Conservation (phyloP, 1,140 invertebrate genomes). For the Drosophila leontia region DNA sequence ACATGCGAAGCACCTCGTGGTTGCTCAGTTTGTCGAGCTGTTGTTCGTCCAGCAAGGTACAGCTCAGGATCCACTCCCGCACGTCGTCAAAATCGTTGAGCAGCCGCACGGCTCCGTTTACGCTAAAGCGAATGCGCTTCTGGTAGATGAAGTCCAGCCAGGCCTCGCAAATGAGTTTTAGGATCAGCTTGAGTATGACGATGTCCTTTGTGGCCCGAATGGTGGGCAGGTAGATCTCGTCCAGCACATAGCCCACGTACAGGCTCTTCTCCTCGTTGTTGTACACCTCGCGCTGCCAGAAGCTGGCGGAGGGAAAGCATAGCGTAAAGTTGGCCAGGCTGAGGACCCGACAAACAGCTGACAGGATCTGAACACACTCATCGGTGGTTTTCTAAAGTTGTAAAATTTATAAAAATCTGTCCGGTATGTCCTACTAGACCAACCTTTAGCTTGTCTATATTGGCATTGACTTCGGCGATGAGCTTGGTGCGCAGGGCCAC, state of each 20-base stretch:
- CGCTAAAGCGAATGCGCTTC: slow-evolving; percentile 90
- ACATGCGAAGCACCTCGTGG: slow-evolving; percentile 91
- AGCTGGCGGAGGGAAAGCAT: slow-evolving; percentile 89
- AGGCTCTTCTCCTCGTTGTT: slow-evolving; percentile 76
- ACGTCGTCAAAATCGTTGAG: slow-evolving; percentile 91
- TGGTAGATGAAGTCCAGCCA: slow-evolving; percentile 94
- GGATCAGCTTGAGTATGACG: slow-evolving; percentile 90
- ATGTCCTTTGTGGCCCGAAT: slow-evolving; percentile 90
- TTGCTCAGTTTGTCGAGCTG: slow-evolving; percentile 88
- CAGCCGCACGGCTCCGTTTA: slow-evolving; percentile 87
- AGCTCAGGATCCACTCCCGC: slow-evolving; percentile 88
- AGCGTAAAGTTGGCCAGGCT: slow-evolving; percentile 91
- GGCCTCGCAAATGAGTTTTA: slow-evolving; percentile 92
- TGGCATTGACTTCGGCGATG: slow-evolving; percentile 90
- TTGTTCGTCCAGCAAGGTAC: slow-evolving; percentile 86
- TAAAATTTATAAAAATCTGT: background rate
- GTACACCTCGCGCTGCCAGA: slow-evolving; percentile 86
- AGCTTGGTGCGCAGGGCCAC: slow-evolving; percentile 91
- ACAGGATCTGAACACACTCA: slow-evolving; percentile 89
- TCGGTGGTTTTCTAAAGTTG: slow-evolving; percentile 87
- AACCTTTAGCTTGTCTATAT: slow-evolving; percentile 90
- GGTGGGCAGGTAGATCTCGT: slow-evolving; percentile 90
- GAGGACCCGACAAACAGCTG: slow-evolving; percentile 89
- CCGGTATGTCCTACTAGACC: background rate
- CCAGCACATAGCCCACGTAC: slow-evolving; percentile 85